Percentiles rank a stretch among this genome's conserved stretches.
phyloP scores from a whole-genome alignment of 2,797 vertebrate species.

The Dicrostonyx torquatus region DNA sequence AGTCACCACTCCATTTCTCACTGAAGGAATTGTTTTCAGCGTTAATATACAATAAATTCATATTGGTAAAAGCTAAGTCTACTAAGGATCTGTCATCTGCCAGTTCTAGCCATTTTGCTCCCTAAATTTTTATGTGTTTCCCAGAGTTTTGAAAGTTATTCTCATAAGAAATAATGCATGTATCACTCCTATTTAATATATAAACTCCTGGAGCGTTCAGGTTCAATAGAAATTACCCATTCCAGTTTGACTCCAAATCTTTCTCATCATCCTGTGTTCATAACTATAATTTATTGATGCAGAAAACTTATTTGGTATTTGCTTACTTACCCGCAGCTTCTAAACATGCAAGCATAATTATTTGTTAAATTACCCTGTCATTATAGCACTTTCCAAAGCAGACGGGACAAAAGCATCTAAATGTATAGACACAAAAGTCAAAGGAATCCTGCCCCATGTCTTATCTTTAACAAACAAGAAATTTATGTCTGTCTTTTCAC shows the following conservation, averaged over 20 bases:
- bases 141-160: not conserved
- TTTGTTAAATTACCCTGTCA: constrained; percentile 4
- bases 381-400: constrained; percentile 24
- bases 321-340: not conserved
- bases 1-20: not conserved
- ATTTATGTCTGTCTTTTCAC: not conserved
- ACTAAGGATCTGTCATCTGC: not conserved
- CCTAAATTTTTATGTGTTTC: not conserved
- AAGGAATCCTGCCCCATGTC: not conserved
- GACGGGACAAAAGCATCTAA: not conserved
- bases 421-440: not conserved
- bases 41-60: not conserved
- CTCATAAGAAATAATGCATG: not conserved
- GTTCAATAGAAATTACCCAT: not conserved
- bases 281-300: not conserved
- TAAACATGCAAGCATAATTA: constrained; percentile 13
- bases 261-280: not conserved
- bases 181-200: not conserved
- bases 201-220: not conserved
- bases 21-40: not conserved
- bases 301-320: not conserved
- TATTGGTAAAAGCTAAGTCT: not conserved
- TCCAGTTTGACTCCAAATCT: not conserved
- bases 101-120: not conserved
- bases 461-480: constrained; percentile 10